Conservation (phyloP, 2,113 vertebrate genomes). For the Xiphophorus maculatus region DNA sequence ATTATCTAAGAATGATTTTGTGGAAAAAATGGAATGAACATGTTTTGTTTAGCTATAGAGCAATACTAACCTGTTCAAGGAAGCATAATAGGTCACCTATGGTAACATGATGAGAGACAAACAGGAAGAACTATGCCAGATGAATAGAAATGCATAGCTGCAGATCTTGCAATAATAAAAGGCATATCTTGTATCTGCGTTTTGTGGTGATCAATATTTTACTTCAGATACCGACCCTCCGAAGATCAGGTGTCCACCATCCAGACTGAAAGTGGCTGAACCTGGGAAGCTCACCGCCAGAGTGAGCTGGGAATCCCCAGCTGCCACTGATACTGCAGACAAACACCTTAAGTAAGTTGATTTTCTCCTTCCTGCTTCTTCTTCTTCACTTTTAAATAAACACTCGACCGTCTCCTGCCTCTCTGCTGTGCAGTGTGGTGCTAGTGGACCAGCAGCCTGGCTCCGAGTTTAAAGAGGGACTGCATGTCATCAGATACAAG, state of each 20-base stretch:
- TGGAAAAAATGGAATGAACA: no score
- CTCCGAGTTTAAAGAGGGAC: constrained; percentile 88
- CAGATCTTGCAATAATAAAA: background rate
- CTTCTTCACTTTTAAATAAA: constrained; percentile 11
- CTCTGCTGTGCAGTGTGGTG: constrained; percentile 79
- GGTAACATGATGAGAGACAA: no score
- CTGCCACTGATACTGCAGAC: constrained; percentile 90
- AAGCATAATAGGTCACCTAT: no score
- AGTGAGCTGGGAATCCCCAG: constrained; percentile 89
- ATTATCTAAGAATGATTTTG: no score
- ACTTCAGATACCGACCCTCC: constrained; percentile 91
- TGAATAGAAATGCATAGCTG: no score
- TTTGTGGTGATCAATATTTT: constrained; percentile 30
- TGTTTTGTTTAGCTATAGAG: no score
- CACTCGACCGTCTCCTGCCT: background rate
- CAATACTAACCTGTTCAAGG: no score
- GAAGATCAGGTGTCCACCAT: constrained; percentile 90
- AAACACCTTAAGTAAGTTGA: constrained; percentile 84
- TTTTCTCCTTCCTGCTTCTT: constrained; percentile 3
- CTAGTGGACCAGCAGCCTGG: constrained; percentile 86
- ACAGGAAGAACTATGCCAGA: no score
- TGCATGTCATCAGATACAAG: constrained; percentile 88
- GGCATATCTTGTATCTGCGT: background rate
- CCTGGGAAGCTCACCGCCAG: constrained; percentile 88
- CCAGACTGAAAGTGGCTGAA: constrained; percentile 89